A percentile compares a stretch with the other conserved stretches of the same genome.
phyloP scores from a whole-genome alignment of 2,888 invertebrate species.

The Petrophora chlorosata region DNA sequence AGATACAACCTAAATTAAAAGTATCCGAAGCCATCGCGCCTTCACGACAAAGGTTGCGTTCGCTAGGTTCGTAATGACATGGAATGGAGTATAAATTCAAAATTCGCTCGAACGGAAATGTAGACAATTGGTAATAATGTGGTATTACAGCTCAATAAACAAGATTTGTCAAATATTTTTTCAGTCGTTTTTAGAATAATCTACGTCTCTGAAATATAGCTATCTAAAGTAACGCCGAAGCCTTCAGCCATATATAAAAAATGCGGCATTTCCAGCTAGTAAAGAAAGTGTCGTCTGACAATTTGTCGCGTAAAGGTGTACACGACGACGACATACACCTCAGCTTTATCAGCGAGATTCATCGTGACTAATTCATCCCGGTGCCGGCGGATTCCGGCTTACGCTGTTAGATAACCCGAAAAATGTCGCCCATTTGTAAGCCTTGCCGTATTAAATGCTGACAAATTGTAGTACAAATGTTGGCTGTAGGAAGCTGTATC shows the following conservation, averaged over 20 bases:
- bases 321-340: conserved; percentile 3
- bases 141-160: too few species aligned
- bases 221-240: too few species aligned
- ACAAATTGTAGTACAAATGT: conserved; percentile 25
- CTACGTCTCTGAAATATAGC: too few species aligned
- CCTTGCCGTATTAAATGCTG: conserved; percentile 24
- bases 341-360: conserved; percentile 21
- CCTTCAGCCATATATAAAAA: neutral
- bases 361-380: conserved; percentile 29
- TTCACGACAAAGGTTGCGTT: neutral
- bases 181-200: too few species aligned
- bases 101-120: too few species aligned
- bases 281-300: neutral
- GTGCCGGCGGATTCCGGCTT: conserved; percentile 11
- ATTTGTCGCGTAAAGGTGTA: conserved; percentile 3
- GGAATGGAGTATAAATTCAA: too few species aligned
- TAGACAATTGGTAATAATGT: too few species aligned
- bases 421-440: conserved; percentile 29
- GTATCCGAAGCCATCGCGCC: neutral
- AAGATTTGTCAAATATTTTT: too few species aligned
- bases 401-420: conserved; percentile 30
- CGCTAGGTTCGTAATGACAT: too few species aligned
- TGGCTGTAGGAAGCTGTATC: conserved; percentile 1
- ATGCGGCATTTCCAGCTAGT: neutral
- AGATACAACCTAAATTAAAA: conserved; percentile 1